Evolutionary conservation across 2,113 vertebrate genomes (phyloP), one percentile per base, ranked within the genome.

Genomic region (Ovibos moschatus): DNA sequence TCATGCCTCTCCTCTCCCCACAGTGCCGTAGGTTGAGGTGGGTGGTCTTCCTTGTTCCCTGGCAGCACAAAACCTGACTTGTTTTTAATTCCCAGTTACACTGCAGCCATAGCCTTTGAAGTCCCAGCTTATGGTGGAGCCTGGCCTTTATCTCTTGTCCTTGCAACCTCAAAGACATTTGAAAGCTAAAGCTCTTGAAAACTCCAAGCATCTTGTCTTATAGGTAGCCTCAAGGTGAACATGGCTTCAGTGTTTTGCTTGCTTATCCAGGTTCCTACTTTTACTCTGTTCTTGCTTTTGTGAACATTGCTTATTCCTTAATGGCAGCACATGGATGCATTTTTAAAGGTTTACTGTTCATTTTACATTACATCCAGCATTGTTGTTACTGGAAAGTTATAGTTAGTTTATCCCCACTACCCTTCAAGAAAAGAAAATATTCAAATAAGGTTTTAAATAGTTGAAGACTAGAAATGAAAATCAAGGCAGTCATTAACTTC

Each of bases 341-440:
- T 89, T 91, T 88, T 57, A 67, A 62, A 90, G 45, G 74, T 74
- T 53, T 64, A 28, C 51, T 67, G 10, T 84, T 50, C 64, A 17
- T 88, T 87, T 87, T 83, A 87, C 40, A 27, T 93, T 43, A 8
- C 14, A 74, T 74, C 6, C 33, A 92, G 51, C 16, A 40, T 93
- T 89, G 50, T 50, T 83, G 58, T 82, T 51, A 57, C 45, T 87
- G 33, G 28, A 23, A 95, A 64, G 3, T 43, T 97, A 67, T 4
- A 55, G 55, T 95, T 95, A 47, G 40, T 95, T 95, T n/a, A 76
- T 95, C 14, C 33, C 13, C 9, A 15, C 27, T 89, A 23, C 19
- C 10, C 67, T 85, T 92, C 19, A 91, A 25, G n/a, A 94, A 71
- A 55, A 95, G 60, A 89, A 91, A 94, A 60, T 94, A 45, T 96